Evolutionary conservation across 1,140 invertebrate genomes (phyloP), one percentile per base, ranked within the genome.

Genomic region (Rhyacophila brunnea): DNA sequence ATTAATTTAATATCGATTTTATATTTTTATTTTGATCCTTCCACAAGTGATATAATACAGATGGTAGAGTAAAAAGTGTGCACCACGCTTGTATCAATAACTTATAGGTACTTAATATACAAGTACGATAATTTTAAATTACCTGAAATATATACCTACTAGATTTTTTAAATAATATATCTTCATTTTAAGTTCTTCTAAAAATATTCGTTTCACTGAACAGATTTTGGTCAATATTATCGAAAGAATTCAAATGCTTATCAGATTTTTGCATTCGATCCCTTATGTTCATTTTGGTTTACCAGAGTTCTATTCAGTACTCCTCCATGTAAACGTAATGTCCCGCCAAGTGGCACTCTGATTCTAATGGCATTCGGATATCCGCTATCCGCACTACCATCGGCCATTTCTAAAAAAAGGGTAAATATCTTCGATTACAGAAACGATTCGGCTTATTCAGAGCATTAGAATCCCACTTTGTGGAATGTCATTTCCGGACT

Each of bases 341-440:
- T 47, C 5, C 32, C 17, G 5, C 20, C 10, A 20, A 47, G 9
- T 9, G 9, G 13, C 32, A 13, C 40, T 38, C 46, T n/a, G 52
- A 20, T 32, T 43, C 18, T 57, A 57, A 57, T 47, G 54, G 48
- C 23, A 48, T 38, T 44, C 54, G 54, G 44, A 57, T 49, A 35
- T 57, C 44, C 54, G 45, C 44, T 36, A 40, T 32, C 34, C 38
- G 40, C 42, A 13, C 15, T 13, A 14, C 28, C 19, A 55, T 55
- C 20, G 43, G 36, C 10, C 14, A 55, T 46, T 35, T 18, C 51
- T 45, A 40, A 40, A 48, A 34, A 49, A 9, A 48, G 45, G 23
- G 44, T 17, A 46, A 46, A 46, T 28, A 28, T 28, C 23, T n/a
- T 19, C 18, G 6, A 19, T n/a, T 46, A 19, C n/a, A 23, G 44